phyloP scores from a whole-genome alignment of 2,888 invertebrate species.

The Strigamia transsilvanica region DNA sequence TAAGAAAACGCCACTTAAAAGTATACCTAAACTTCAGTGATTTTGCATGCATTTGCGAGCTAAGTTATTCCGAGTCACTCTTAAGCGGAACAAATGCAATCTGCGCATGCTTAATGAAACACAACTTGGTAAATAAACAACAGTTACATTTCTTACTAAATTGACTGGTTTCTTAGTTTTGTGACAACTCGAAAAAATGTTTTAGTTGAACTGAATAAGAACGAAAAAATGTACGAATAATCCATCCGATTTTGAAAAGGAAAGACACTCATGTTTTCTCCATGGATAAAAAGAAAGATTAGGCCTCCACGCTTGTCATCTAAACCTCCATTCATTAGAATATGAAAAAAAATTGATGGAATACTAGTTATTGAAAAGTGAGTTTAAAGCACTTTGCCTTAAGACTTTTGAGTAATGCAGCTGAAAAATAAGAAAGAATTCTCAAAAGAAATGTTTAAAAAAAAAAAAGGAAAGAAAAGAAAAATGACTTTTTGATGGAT shows the following conservation, averaged over 20 bases:
- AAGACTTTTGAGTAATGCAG: slow-evolving; percentile 47
- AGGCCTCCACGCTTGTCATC: slow-evolving; percentile 22
- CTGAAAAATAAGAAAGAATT: slow-evolving; percentile 12
- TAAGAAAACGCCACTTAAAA: too few relatives aligned
- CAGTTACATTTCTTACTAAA: neutral
- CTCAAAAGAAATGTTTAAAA: slow-evolving; percentile 12
- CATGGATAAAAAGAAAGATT: slow-evolving; percentile 42
- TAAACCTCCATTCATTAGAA: slow-evolving; percentile 35
- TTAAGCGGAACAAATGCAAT: too few relatives aligned
- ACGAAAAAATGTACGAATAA: neutral
- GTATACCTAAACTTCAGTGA: too few relatives aligned
- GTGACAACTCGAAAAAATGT: neutral
- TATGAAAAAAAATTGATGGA: slow-evolving; percentile 41
- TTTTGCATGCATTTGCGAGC: too few relatives aligned
- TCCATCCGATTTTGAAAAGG: neutral
- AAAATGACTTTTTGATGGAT: slow-evolving; percentile 49
- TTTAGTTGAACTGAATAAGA: neutral
- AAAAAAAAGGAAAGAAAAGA: slow-evolving; percentile 11
- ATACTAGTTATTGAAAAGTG: slow-evolving; percentile 46
- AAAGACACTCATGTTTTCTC: slow-evolving; percentile 20
- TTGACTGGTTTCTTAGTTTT: neutral
- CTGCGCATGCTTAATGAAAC: too few relatives aligned
- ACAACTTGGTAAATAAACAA: too few relatives aligned
- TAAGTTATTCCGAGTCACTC: too few relatives aligned
- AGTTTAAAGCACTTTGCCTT: slow-evolving; percentile 33